A percentile compares a stretch with the other conserved stretches of the same genome.
Evolutionary conservation across 2,797 vertebrate genomes (phyloP).

Genomic region (Malurus leucopterus): DNA sequence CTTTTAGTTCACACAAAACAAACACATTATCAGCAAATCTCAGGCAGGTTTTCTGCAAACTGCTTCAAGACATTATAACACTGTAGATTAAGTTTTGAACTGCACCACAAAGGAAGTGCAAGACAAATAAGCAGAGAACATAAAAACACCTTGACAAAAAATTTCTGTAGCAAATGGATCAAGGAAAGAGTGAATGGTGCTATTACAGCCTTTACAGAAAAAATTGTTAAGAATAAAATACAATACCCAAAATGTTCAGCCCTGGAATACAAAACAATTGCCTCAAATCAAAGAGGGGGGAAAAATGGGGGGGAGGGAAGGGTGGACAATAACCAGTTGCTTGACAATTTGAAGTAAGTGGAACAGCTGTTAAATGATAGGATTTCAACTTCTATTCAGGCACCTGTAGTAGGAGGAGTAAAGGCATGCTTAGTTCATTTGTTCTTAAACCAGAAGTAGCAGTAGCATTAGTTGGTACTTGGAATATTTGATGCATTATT

Average conservation of each 20-base stretch:
- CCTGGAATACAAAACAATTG: neutral
- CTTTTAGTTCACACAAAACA: neutral
- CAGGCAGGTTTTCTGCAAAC: neutral
- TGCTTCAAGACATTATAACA: neutral
- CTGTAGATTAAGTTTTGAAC: neutral
- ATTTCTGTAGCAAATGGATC: neutral
- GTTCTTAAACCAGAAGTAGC: neutral
- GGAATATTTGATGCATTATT: neutral
- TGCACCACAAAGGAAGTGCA: neutral
- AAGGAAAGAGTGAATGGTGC: neutral
- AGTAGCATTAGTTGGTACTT: neutral
- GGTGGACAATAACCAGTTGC: neutral
- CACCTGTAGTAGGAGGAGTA: neutral
- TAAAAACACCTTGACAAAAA: neutral
- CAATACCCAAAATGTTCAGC: neutral
- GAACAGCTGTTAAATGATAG: neutral
- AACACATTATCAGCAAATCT: neutral
- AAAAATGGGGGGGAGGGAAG: fast-evolving
- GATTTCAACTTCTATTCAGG: neutral
- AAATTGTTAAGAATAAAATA: neutral
- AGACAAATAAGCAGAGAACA: neutral
- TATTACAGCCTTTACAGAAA: neutral
- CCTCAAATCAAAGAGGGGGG: neutral
- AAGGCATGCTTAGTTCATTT: neutral
- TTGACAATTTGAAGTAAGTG: neutral